Evolutionary conservation across 1,140 invertebrate species (phyloP).

Genomic region (Heliconius hermathena): DNA sequence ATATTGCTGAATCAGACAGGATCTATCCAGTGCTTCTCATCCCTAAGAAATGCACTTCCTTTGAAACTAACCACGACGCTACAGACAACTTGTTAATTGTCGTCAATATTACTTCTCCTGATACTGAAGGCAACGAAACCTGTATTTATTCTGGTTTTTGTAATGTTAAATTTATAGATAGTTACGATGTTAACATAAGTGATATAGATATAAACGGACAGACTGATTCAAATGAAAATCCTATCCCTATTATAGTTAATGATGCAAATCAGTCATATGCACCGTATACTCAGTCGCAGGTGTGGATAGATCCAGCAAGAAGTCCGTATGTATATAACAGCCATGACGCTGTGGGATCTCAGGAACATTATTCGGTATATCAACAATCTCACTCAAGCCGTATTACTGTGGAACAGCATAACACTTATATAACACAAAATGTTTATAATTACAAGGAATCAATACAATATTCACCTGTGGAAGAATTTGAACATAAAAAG

Average conservation of each 20-base stretch:
- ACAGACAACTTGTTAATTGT: conserved; percentile 63
- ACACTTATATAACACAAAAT: conserved; percentile 69
- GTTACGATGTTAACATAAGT: conserved; percentile 50
- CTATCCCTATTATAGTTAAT: conserved; percentile 36
- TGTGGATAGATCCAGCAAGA: conserved; percentile 68
- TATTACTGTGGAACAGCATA: conserved; percentile 63
- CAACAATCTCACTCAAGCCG: conserved; percentile 46
- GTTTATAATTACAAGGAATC: conserved; percentile 62
- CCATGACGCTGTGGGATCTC: conserved; percentile 49
- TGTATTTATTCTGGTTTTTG: conserved; percentile 66
- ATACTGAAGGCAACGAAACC: conserved; percentile 59
- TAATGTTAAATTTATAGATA: conserved; percentile 65
- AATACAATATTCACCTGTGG: conserved; percentile 45
- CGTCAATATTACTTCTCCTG: conserved; percentile 59
- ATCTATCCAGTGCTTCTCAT: conserved; percentile 60
- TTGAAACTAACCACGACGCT: conserved; percentile 58
- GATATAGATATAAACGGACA: conserved; percentile 27
- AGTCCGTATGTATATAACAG: conserved; percentile 67
- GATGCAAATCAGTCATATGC: conserved; percentile 48
- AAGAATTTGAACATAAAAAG: conserved; percentile 60
- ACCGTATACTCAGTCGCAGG: conserved; percentile 57
- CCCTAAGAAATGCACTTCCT: conserved; percentile 59
- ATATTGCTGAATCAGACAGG: conserved; percentile 38
- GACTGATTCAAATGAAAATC: conserved; percentile 36
- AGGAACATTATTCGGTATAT: conserved; percentile 48